Evolutionary conservation across 2,888 invertebrate genomes (phyloP).

Genomic region (Parnassius glacialis): DNA sequence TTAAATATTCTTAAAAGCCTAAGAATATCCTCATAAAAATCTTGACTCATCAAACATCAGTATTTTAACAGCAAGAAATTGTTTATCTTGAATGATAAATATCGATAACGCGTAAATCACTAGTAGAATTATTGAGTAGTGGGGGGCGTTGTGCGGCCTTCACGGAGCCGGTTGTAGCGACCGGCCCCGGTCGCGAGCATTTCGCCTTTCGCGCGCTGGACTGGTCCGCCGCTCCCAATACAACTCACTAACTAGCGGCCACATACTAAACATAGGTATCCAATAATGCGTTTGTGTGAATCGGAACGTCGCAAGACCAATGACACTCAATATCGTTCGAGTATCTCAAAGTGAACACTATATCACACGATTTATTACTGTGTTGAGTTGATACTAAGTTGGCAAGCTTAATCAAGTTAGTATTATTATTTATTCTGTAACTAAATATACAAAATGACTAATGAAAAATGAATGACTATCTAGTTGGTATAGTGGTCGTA

Average conservation of each 20-base stretch:
- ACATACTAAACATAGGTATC: constrained; percentile 27
- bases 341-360: neutral
- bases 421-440: too few species aligned
- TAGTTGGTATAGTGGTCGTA: too few species aligned
- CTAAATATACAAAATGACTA: too few species aligned
- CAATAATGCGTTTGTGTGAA: constrained; percentile 34
- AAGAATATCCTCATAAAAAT: too few species aligned
- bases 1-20: too few species aligned
- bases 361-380: too few species aligned
- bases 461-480: too few species aligned
- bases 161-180: constrained; percentile 76
- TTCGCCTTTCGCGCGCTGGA: constrained; percentile 75
- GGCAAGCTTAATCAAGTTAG: too few species aligned
- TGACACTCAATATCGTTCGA: constrained; percentile 1
- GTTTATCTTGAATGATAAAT: constrained; percentile 31
- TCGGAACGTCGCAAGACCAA: neutral
- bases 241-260: constrained; percentile 35
- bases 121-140: constrained; percentile 48
- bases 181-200: constrained; percentile 64
- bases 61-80: too few species aligned
- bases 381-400: too few species aligned
- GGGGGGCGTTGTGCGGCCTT: constrained; percentile 72
- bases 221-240: constrained; percentile 68
- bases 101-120: constrained; percentile 64
- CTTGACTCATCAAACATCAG: too few species aligned